phyloP scores from a whole-genome alignment of 2,113 vertebrate genomes.

The Salvelinus fontinalis region DNA sequence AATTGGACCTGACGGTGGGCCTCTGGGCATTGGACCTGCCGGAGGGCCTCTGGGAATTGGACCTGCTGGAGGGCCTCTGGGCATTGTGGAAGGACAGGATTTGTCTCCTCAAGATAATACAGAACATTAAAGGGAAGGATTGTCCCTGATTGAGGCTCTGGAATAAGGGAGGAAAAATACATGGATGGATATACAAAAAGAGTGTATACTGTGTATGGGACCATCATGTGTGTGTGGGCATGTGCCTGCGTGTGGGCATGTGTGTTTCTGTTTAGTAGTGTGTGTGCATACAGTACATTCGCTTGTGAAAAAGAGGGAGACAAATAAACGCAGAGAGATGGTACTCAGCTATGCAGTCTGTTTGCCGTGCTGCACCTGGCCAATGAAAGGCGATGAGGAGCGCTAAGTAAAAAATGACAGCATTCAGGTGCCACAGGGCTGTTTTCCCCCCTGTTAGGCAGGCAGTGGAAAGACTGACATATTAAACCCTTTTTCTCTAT shows the following conservation, averaged over 20 bases:
- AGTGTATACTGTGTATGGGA: neutral
- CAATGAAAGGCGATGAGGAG: conserved; percentile 3
- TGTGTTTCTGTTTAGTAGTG: neutral
- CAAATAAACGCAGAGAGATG: neutral
- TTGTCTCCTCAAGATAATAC: neutral
- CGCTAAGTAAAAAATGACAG: conserved; percentile 22
- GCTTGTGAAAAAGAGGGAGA: neutral
- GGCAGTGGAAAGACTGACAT: conserved; percentile 9
- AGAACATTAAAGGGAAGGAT: neutral
- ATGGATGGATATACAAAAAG: too few species aligned
- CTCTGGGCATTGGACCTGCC: too few species aligned
- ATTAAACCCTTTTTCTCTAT: conserved; percentile 13
- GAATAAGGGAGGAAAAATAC: neutral
- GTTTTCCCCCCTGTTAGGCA: conserved; percentile 1
- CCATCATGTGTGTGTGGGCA: neutral
- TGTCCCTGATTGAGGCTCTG: too few species aligned
- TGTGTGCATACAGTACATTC: neutral
- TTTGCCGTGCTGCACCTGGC: neutral
- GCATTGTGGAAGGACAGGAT: neutral
- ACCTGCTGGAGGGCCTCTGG: too few species aligned
- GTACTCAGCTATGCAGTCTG: neutral
- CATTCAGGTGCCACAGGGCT: neutral
- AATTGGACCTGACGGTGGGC: too few species aligned
- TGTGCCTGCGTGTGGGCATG: neutral
- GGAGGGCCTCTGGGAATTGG: too few species aligned